Percentiles rank a stretch among this genome's conserved stretches.
Conservation (phyloP, 2,888 invertebrate species). For the Heteromurus nitidus region DNA sequence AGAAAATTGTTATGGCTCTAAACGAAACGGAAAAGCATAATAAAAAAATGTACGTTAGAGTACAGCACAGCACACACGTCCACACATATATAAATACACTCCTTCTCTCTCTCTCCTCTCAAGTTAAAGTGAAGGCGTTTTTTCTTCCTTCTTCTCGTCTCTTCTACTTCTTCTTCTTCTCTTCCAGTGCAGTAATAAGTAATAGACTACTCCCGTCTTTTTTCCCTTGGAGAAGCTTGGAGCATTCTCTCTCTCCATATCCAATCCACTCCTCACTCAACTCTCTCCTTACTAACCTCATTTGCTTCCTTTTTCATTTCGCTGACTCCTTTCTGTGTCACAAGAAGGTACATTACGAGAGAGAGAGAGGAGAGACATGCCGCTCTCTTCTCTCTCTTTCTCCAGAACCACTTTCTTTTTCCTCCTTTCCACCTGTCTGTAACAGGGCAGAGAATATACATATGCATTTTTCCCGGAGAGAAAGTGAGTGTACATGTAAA, state of each 20-base stretch:
- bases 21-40: slow-evolving; percentile 27
- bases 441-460: too few relatives aligned
- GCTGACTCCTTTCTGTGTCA: neutral
- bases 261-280: neutral
- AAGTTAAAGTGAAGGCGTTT: too few relatives aligned
- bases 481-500: too few relatives aligned
- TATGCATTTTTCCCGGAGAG: too few relatives aligned
- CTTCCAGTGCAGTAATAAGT: slow-evolving; percentile 24
- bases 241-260: neutral
- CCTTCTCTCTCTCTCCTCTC: too few relatives aligned
- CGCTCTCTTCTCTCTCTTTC: too few relatives aligned
- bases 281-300: slow-evolving; percentile 17
- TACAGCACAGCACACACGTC: too few relatives aligned
- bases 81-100: neutral
- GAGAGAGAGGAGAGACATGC: too few relatives aligned
- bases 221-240: neutral
- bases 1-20: slow-evolving; percentile 32
- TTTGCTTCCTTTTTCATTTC: slow-evolving; percentile 21
- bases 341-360: neutral
- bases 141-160: too few relatives aligned
- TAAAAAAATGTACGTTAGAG: slow-evolving; percentile 18
- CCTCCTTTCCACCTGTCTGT: too few relatives aligned
- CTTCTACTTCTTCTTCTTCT: neutral
- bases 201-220: slow-evolving; percentile 22
- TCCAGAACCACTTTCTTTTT: too few relatives aligned